phyloP scores from a whole-genome alignment of 1,140 invertebrate genomes.

The Chironomus tepperi region DNA sequence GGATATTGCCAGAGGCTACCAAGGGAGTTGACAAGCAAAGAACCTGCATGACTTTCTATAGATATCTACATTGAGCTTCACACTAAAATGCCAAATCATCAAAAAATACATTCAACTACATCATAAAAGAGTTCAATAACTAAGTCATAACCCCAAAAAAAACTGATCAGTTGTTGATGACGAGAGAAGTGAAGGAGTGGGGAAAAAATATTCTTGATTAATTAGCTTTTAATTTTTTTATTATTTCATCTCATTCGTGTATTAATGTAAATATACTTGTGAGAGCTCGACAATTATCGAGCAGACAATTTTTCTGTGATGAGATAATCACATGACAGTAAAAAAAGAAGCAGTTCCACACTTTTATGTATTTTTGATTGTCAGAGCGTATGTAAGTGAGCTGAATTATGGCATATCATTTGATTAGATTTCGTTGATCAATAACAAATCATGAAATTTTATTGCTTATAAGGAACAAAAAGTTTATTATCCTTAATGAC shows the following conservation, averaged over 20 bases:
- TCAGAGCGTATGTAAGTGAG: not conserved
- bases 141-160: too few relatives aligned
- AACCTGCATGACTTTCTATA: too few relatives aligned
- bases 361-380: not conserved
- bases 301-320: not conserved
- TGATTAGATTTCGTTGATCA: constrained; percentile 1
- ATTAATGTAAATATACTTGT: not conserved
- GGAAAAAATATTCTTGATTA: not conserved
- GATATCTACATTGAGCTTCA: too few relatives aligned
- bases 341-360: not conserved
- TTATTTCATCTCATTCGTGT: too few relatives aligned
- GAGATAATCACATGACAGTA: not conserved
- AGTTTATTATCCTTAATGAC: not conserved
- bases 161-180: too few relatives aligned
- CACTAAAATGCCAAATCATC: too few relatives aligned
- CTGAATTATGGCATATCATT: not conserved
- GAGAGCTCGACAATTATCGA: not conserved
- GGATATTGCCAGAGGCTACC: too few relatives aligned
- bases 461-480: not conserved
- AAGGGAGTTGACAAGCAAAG: too few relatives aligned
- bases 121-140: too few relatives aligned
- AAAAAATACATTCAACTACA: too few relatives aligned
- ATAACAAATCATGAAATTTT: constrained; percentile 8
- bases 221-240: not conserved
- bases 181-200: too few relatives aligned